Conservation (phyloP, 2,888 invertebrate genomes). For the Falcaria lacertinaria region DNA sequence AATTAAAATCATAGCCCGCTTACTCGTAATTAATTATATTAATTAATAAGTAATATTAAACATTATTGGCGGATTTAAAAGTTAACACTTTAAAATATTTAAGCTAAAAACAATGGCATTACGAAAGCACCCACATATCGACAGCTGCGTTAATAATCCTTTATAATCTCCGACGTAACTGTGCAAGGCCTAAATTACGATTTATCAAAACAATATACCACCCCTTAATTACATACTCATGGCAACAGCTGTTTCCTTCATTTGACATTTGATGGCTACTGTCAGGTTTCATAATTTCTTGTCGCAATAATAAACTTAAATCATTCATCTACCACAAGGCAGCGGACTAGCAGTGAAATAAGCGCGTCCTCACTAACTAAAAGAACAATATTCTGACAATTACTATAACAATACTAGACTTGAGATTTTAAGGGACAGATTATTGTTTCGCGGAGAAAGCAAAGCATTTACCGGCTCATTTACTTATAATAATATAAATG, state of each 20-base stretch:
- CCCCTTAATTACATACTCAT: neutral
- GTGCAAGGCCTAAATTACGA: slow-evolving; percentile 22
- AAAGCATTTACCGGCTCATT: slow-evolving; percentile 27
- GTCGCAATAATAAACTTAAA: too few species aligned
- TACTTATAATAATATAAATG: slow-evolving; percentile 20
- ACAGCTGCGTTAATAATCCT: slow-evolving; percentile 30
- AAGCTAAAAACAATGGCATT: slow-evolving; percentile 38
- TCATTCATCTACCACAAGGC: too few species aligned
- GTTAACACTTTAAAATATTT: slow-evolving; percentile 27
- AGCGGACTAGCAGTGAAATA: too few species aligned
- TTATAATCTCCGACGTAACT: slow-evolving; percentile 34
- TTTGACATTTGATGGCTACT: neutral
- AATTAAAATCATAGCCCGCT: neutral
- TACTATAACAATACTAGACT: too few species aligned
- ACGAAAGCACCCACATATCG: slow-evolving; percentile 34
- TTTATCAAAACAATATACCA: slow-evolving; percentile 10
- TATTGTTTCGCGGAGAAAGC: neutral
- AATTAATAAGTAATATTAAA: neutral
- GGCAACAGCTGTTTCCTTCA: neutral
- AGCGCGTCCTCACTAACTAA: too few species aligned
- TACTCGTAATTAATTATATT: neutral
- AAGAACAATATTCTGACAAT: too few species aligned
- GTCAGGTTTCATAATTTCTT: neutral
- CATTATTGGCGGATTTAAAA: slow-evolving; percentile 32
- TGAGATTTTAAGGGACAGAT: neutral